Conservation (phyloP, 2,113 vertebrate species). For the Phocoena phocoena region DNA sequence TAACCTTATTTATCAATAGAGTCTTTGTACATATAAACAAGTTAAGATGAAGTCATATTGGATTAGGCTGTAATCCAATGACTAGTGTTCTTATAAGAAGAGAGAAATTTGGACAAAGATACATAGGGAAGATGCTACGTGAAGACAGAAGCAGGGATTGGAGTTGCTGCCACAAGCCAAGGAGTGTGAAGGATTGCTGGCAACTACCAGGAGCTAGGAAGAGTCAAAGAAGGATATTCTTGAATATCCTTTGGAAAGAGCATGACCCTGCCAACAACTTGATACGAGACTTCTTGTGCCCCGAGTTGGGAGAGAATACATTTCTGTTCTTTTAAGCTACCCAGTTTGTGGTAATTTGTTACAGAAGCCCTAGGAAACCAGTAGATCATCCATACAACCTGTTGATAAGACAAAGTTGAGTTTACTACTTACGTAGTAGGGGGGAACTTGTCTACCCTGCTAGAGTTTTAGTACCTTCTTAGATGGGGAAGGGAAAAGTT, state of each 20-base stretch:
- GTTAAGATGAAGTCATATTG: not conserved
- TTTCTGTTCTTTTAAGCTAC: not conserved
- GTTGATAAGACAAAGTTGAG: not conserved
- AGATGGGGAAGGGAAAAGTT: too few relatives aligned
- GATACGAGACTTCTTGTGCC: not conserved
- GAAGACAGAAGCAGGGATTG: not conserved
- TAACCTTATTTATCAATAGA: not conserved
- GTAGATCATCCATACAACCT: not conserved
- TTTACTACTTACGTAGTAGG: not conserved
- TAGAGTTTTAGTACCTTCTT: not conserved
- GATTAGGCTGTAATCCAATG: not conserved
- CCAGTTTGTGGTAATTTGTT: not conserved
- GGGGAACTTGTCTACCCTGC: not conserved
- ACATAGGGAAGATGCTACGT: not conserved
- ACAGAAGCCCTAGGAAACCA: not conserved
- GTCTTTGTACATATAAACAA: not conserved
- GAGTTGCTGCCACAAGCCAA: not conserved
- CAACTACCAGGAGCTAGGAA: not conserved
- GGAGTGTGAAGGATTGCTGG: not conserved
- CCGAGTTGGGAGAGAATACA: not conserved
- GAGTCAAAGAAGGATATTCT: not conserved
- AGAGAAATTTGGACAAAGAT: not conserved
- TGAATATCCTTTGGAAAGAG: not conserved
- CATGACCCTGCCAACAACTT: not conserved
- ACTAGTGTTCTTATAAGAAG: not conserved